Conservation (phyloP, 2,888 invertebrate species). For the Lepidocyrtinus sp. region DNA sequence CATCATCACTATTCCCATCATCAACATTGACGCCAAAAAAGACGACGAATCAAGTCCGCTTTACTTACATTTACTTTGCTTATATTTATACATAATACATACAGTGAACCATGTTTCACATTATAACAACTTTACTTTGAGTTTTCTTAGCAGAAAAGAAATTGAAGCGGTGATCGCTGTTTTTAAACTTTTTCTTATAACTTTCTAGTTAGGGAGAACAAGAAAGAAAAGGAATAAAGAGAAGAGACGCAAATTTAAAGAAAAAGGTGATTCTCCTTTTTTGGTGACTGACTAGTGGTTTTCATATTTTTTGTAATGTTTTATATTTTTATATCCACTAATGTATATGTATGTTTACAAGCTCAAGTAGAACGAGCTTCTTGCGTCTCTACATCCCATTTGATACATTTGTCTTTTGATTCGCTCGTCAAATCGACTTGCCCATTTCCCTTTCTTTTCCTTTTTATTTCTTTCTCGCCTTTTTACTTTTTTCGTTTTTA, state of each 20-base stretch:
- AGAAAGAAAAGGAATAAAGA: constrained; percentile 37
- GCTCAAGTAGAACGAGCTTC: constrained; percentile 2
- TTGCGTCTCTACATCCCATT: constrained; percentile 63
- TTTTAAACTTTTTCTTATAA: constrained; percentile 10
- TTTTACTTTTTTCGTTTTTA: constrained; percentile 2
- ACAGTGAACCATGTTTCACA: constrained; percentile 3
- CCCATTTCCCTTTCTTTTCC: constrained; percentile 42
- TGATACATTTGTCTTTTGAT: constrained; percentile 69
- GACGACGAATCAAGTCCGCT: constrained; percentile 17
- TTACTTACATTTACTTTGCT: constrained; percentile 18
- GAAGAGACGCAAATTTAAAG: constrained; percentile 41
- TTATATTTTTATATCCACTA: constrained; percentile 3
- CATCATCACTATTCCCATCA: constrained; percentile 47
- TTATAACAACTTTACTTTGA: constrained; percentile 28
- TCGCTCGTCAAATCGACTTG: constrained; percentile 63
- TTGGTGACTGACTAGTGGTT: constrained; percentile 26
- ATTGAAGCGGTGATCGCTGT: constrained; percentile 1
- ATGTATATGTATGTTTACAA: neutral
- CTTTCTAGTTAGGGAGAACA: constrained; percentile 30
- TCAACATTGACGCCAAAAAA: constrained; percentile 35
- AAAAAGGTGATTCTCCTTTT: constrained; percentile 58
- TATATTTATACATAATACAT: constrained; percentile 14
- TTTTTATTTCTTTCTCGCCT: neutral
- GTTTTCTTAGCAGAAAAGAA: neutral
- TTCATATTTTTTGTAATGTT: constrained; percentile 17